Evolutionary conservation across 2,888 invertebrate species (phyloP).

Genomic region (Brassicogethes aeneus): DNA sequence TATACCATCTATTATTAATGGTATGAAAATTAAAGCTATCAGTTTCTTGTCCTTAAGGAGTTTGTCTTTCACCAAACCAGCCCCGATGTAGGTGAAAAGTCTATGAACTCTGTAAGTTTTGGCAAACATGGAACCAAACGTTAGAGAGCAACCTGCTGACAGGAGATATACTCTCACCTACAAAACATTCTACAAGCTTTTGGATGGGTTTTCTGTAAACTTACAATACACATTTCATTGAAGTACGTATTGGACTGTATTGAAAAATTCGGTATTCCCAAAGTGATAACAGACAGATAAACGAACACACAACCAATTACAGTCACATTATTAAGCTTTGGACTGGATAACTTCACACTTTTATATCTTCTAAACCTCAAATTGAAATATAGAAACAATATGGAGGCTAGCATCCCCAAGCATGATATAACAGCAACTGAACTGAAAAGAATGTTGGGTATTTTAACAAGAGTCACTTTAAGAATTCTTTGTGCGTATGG

Average conservation of each 20-base stretch:
- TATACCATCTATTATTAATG: slow-evolving; percentile 73
- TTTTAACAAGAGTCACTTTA: slow-evolving; percentile 64
- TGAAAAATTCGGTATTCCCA: slow-evolving; percentile 78
- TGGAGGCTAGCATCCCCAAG: slow-evolving; percentile 64
- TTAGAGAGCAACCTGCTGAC: slow-evolving; percentile 83
- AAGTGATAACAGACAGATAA: slow-evolving; percentile 78
- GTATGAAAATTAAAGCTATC: slow-evolving; percentile 72
- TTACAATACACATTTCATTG: slow-evolving; percentile 79
- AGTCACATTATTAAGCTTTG: slow-evolving; percentile 85
- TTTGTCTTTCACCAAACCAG: slow-evolving; percentile 81
- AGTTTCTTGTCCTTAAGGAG: slow-evolving; percentile 84
- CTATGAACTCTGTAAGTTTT: slow-evolving; percentile 89
- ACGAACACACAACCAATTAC: slow-evolving; percentile 84
- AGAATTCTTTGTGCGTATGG: slow-evolving; percentile 73
- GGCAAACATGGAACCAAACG: slow-evolving; percentile 92
- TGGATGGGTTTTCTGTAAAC: slow-evolving; percentile 33
- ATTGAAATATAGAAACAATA: slow-evolving; percentile 73
- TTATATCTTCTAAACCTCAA: slow-evolving; percentile 74
- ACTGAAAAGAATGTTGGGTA: slow-evolving; percentile 68
- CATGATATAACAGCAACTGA: slow-evolving; percentile 63
- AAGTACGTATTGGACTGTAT: slow-evolving; percentile 60
- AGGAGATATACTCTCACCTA: slow-evolving; percentile 82
- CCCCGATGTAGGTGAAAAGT: slow-evolving; percentile 77
- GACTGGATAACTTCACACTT: slow-evolving; percentile 87
- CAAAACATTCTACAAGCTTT: slow-evolving; percentile 17